A percentile compares a stretch with the other conserved stretches of the same genome.
phyloP scores from a whole-genome alignment of 2,113 vertebrate genomes.

The Etheostoma spectabile region DNA sequence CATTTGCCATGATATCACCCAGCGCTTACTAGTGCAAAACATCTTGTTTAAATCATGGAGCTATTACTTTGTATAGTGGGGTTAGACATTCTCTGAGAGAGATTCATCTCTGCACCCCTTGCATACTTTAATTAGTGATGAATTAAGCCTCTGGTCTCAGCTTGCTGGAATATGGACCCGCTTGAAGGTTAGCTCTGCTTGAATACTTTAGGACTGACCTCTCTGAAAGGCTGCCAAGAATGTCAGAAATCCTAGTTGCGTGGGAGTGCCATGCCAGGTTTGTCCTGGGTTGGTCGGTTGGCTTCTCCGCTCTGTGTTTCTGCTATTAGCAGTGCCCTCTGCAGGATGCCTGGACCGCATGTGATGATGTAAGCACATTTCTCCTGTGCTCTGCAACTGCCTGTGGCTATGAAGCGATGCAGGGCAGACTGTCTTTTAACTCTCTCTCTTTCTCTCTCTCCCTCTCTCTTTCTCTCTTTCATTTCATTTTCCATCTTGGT shows the following conservation, averaged over 20 bases:
- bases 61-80: constrained; percentile 62
- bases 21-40: constrained; percentile 48
- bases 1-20: constrained; percentile 57
- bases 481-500: neutral
- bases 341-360: constrained; percentile 79
- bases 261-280: constrained; percentile 74
- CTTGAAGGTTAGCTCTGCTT: constrained; percentile 75
- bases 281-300: constrained; percentile 61
- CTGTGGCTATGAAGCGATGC: constrained; percentile 67
- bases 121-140: constrained; percentile 80
- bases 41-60: constrained; percentile 74
- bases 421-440: constrained; percentile 58
- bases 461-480: constrained; percentile 8
- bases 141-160: constrained; percentile 76
- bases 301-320: constrained; percentile 66
- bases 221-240: constrained; percentile 83
- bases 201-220: constrained; percentile 84
- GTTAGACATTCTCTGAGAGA: constrained; percentile 66
- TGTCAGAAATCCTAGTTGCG: constrained; percentile 84
- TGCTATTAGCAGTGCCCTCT: constrained; percentile 85
- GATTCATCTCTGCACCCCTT: constrained; percentile 70
- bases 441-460: constrained; percentile 10
- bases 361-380: constrained; percentile 85
- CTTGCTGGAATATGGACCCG: constrained; percentile 55
- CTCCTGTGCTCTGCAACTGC: constrained; percentile 67